Evolutionary conservation across 2,113 vertebrate genomes (phyloP), one percentile per base, ranked within the genome.

Genomic region (Sitta europaea): DNA sequence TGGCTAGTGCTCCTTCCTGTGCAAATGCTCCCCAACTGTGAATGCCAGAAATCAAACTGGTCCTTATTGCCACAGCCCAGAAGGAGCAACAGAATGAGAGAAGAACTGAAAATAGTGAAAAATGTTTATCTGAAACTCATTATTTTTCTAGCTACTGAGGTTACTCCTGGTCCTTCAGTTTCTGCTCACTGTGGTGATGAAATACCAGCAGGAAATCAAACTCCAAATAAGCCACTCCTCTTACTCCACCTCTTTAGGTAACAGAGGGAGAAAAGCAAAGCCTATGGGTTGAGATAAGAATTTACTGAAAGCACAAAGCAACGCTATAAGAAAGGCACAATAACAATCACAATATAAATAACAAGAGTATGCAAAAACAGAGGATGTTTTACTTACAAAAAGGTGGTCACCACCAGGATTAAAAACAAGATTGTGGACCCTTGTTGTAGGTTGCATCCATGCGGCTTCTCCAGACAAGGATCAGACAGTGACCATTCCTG

Each of bases 1-100:
- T 6, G 23, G 13, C 31, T 80, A 3, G 6, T 0, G 0, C 50
- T 23, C 20, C 38, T 40, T 59, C 58, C 54, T 40, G 22, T 0
- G 0, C 16, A 33, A 24, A 33, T 4, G 22, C 6, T 8, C 21
- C 50, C 43, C 40, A n/a, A 43, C 18, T 11, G 5, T 20, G 22
- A 82, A 25, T 9, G 36, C 6, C 0, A 0, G 36, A 54, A 79
- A 43, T 19, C 43, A 35, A 92, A 68, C 16, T 3, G 1, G 31
- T 35, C 36, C 36, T 71, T 62, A 25, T 10, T 85, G 71, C 18
- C 23, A 29, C 17, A 31, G 12, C 14, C 42, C 57, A 50, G 33
- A 53, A 82, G 33, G 6, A 63, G 19, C 31, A 45, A 23, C 47
- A 43, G 57, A 53, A 82, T 40, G n/a, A 75, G 86, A 74, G 6